These are phyloP conservation scores for Gasterosteus nipponicus DNA, from an alignment of 2,113 vertebrate genomes.

Conservation along the genomic window DNA sequence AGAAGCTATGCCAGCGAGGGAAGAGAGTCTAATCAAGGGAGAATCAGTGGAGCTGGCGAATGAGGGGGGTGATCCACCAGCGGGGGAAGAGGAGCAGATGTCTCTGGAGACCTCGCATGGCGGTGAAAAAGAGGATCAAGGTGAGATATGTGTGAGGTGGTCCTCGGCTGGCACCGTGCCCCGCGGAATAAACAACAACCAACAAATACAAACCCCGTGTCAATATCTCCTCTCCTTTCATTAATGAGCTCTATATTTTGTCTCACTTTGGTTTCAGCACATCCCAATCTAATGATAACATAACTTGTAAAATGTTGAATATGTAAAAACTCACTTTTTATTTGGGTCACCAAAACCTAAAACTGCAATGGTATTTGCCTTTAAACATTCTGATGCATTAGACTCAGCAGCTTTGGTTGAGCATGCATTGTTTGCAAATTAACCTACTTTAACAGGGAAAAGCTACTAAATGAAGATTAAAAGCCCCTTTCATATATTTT, in stretches of 20 bases:
- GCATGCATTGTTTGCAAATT: slow-evolving; percentile 47
- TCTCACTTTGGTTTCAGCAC: neutral
- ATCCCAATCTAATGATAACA: neutral
- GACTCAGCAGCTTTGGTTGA: slow-evolving; percentile 42
- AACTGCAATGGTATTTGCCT: slow-evolving; percentile 11
- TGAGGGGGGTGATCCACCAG: slow-evolving; percentile 35
- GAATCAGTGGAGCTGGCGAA: slow-evolving; percentile 28
- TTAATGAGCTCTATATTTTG: neutral
- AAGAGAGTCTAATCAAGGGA: slow-evolving; percentile 18
- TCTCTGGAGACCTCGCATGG: slow-evolving; percentile 31
- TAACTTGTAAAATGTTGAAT: slow-evolving; percentile 15
- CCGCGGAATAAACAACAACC: neutral
- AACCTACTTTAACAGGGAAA: slow-evolving; percentile 30
- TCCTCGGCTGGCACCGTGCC: neutral
- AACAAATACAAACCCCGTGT: neutral
- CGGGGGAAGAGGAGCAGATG: slow-evolving; percentile 40
- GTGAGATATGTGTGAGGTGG: slow-evolving; percentile 52
- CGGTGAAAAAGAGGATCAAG: slow-evolving; percentile 51
- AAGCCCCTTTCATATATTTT: slow-evolving; percentile 17
- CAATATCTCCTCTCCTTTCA: neutral
- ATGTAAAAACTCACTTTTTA: slow-evolving; percentile 24
- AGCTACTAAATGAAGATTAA: slow-evolving; percentile 24
- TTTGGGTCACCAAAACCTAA: slow-evolving; percentile 19
- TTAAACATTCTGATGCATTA: slow-evolving; percentile 33
- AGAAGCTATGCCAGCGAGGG: slow-evolving; percentile 4